Conservation (phyloP, 64 coral and sea anemone genomes). For the Cladopsammia gracilis region DNA sequence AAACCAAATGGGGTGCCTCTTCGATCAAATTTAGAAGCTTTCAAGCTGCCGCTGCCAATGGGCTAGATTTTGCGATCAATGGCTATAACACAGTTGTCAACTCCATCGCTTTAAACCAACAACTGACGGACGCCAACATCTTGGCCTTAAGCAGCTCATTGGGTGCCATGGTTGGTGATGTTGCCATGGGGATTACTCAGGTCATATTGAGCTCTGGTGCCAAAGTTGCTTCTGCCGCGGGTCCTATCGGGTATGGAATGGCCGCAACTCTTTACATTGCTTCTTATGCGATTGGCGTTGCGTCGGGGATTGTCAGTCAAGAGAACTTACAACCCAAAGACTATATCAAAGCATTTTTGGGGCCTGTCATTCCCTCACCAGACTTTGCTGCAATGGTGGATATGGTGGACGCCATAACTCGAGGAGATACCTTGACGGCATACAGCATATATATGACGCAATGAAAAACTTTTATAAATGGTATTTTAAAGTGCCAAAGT, state of each 20-base stretch:
- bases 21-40: slow-evolving; percentile 41
- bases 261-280: slow-evolving; percentile 35
- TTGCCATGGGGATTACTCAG: slow-evolving; percentile 38
- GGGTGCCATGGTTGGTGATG: slow-evolving; percentile 41
- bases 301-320: not conserved
- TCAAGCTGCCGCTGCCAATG: slow-evolving; percentile 30
- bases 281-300: slow-evolving; percentile 46
- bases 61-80: slow-evolving; percentile 31
- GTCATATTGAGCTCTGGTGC: not conserved
- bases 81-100: slow-evolving; percentile 57
- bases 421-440: slow-evolving; percentile 5
- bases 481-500: too few species aligned
- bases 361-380: slow-evolving; percentile 1
- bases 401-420: not conserved
- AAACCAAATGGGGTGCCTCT: slow-evolving; percentile 32
- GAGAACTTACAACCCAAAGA: slow-evolving; percentile 41
- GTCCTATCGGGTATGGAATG: slow-evolving; percentile 43
- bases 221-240: not conserved
- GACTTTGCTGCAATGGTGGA: slow-evolving; percentile 41
- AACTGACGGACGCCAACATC: slow-evolving; percentile 37
- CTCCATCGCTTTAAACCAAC: slow-evolving; percentile 4
- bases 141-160: slow-evolving; percentile 44
- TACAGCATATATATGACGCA: slow-evolving; percentile 24
- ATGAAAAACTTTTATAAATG: too few species aligned
- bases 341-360: slow-evolving; percentile 45